These are phyloP conservation scores for Morinoia aosen DNA, from an alignment of 2,888 invertebrate species.

Conservation along the genomic window DNA sequence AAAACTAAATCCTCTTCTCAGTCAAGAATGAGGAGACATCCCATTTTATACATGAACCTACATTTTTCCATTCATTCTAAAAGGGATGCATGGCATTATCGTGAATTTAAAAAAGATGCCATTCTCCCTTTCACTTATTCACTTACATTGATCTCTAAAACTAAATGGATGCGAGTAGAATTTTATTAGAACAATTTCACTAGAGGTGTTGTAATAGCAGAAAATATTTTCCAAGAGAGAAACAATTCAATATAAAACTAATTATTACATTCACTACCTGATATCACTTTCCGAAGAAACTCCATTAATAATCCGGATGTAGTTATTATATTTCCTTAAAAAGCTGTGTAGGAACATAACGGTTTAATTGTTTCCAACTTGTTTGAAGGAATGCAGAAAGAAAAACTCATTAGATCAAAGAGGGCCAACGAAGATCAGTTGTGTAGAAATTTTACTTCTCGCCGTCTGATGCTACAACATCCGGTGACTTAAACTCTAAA, in stretches of 20 bases:
- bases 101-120: background rate
- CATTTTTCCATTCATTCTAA: background rate
- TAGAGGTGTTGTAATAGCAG: background rate
- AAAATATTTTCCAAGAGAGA: background rate
- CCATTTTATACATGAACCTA: background rate
- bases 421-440: too few relatives aligned
- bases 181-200: background rate
- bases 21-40: background rate
- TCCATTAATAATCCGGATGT: background rate
- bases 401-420: too few relatives aligned
- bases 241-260: background rate
- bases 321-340: background rate
- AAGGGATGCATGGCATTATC: background rate
- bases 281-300: background rate
- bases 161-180: background rate
- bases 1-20: background rate
- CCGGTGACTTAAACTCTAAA: too few relatives aligned
- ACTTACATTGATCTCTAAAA: background rate
- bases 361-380: background rate
- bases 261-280: background rate
- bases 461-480: too few relatives aligned
- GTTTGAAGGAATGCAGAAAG: too few relatives aligned
- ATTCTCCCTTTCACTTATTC: background rate
- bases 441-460: too few relatives aligned
- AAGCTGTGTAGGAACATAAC: background rate